Conservation (phyloP, 2,797 vertebrate species). For the Brachymystax lenok region DNA sequence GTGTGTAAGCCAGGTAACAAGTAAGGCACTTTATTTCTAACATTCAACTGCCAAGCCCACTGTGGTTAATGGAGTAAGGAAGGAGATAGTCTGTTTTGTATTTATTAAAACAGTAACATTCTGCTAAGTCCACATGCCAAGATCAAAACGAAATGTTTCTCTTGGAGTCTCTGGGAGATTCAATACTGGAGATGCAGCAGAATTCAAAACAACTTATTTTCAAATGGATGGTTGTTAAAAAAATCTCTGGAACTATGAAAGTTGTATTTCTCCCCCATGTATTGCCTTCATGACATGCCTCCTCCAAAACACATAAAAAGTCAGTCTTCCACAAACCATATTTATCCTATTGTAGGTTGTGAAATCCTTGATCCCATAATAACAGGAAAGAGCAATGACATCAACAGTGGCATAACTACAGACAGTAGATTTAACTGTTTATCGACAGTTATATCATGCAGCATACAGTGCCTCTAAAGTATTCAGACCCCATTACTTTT, state of each 20-base stretch:
- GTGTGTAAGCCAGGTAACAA: background rate
- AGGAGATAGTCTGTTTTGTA: background rate
- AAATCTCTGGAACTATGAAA: background rate
- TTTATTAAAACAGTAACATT: background rate
- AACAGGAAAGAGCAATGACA: conserved; percentile 6
- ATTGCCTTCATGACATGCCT: background rate
- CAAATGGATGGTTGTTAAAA: background rate
- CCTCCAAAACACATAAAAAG: conserved; percentile 4
- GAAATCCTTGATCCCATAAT: background rate
- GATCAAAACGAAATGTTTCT: background rate
- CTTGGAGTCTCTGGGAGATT: conserved; percentile 5
- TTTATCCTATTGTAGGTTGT: background rate
- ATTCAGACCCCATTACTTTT: too few relatives aligned
- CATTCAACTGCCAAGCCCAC: background rate
- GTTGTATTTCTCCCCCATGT: background rate
- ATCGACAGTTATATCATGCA: too few relatives aligned
- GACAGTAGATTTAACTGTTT: background rate
- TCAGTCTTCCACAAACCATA: background rate
- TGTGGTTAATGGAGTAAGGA: background rate
- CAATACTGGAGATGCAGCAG: background rate
- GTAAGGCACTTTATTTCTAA: conserved; percentile 1
- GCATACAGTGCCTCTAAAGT: too few relatives aligned
- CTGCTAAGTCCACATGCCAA: background rate
- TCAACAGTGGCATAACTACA: background rate
- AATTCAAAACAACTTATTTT: conserved; percentile 1